phyloP scores from a whole-genome alignment of 1,140 invertebrate genomes.

The Acromyrmex heyeri region DNA sequence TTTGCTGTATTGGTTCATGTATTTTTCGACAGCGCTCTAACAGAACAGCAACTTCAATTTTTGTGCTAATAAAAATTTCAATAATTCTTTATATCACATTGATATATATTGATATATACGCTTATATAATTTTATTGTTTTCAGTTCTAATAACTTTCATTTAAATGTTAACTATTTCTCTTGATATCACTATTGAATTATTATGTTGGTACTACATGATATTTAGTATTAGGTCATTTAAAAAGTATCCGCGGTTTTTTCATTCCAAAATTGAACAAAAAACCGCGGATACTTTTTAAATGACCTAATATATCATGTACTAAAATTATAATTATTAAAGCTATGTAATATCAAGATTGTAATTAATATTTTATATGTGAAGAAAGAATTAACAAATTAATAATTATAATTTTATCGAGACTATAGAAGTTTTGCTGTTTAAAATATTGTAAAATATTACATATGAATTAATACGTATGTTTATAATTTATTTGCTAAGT shows the following conservation, averaged over 20 bases:
- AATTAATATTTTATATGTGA: background rate
- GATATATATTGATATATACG: background rate
- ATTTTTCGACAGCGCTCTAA: background rate
- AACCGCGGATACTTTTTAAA: too few relatives aligned
- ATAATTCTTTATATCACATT: background rate
- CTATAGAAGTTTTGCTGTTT: background rate
- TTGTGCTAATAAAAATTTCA: constrained; percentile 8
- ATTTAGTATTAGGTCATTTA: background rate
- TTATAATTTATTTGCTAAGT: background rate
- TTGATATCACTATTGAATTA: background rate
- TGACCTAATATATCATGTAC: background rate
- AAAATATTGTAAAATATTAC: background rate
- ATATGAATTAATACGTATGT: background rate
- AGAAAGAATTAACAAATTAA: constrained; percentile 6
- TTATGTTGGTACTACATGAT: background rate
- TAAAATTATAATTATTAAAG: background rate
- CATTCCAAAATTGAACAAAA: too few relatives aligned
- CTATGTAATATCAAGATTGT: background rate
- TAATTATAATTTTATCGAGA: background rate
- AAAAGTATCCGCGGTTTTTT: too few relatives aligned
- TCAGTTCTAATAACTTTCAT: background rate
- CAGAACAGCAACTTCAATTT: constrained; percentile 22
- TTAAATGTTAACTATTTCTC: background rate
- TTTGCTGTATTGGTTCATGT: background rate
- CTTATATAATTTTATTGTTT: constrained; percentile 23